Evolutionary conservation across 1,140 invertebrate species (phyloP), one percentile per base, ranked within the genome.

Genomic region (Sitophilus oryzae): DNA sequence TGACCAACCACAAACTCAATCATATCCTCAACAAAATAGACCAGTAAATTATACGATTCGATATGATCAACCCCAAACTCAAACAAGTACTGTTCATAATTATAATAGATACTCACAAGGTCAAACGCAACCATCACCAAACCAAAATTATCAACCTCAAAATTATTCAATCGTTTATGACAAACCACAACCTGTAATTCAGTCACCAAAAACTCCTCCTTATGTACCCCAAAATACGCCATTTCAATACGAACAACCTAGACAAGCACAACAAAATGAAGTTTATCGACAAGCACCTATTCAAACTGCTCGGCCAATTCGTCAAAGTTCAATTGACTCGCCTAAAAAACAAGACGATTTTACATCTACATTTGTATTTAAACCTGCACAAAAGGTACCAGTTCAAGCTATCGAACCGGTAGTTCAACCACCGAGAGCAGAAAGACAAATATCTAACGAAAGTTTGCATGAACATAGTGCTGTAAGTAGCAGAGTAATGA

Each of bases 401-500:
- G 46, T 56, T 15, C 53, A 49, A 56, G n/a, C 43, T 15, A 44
- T 57, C 8, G 55, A 60, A 22, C 46, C 58, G 0, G 19, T 51
- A 25, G 16, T 49, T 18, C 56, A 51, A 40, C 50, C 52, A 14
- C 61, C 58, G 14, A 63, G 57, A 37, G 19, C 53, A 1, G 40
- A 61, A 41, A 53, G 55, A 19, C 64, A 66, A 61, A 42, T 60
- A 3, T 64, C 62, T 0, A 49, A 59, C n/a, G 64, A 66, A 16
- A 60, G 58, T 50, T 15, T 64, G 8, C 59, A 64, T 23, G 65
- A 66, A 49, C 57, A 66, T 38, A 74, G 73, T 18, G 79, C 79
- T 3, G 79, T 80, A 51, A 79, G 74, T 42, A 79, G 78, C 48
- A 78, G 77, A 56, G 81, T 85, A 4, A 84, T 85, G 82, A 73